These are phyloP conservation scores for Mylabris phalerata DNA, from an alignment of 1,140 invertebrate species.

Conservation along the genomic window DNA sequence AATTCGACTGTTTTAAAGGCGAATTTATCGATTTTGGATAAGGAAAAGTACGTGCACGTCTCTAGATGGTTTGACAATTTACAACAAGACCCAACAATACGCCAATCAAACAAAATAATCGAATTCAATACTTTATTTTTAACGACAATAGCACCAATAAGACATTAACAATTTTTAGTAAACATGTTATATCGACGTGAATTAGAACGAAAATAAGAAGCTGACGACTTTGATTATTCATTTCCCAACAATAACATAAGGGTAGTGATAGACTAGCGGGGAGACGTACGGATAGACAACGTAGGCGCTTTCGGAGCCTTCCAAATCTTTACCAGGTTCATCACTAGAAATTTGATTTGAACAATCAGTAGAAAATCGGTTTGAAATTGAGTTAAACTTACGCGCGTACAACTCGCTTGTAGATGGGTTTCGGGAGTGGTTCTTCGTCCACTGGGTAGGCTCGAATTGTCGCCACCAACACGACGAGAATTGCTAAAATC, in stretches of 20 bases:
- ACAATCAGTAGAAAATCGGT: background rate
- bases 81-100: slow-evolving; percentile 51
- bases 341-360: background rate
- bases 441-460: background rate
- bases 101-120: slow-evolving; percentile 49
- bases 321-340: slow-evolving; percentile 7
- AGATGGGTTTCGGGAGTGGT: background rate
- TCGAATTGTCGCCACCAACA: background rate
- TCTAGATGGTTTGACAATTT: slow-evolving; percentile 62
- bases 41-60: slow-evolving; percentile 54
- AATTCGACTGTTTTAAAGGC: slow-evolving; percentile 37
- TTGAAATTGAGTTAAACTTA: background rate
- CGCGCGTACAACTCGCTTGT: too few species aligned
- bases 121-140: slow-evolving; percentile 52
- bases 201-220: background rate
- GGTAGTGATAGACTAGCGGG: slow-evolving; percentile 14
- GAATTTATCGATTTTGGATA: slow-evolving; percentile 49
- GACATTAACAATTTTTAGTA: slow-evolving; percentile 31
- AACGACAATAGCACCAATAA: slow-evolving; percentile 43
- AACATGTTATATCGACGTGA: background rate
- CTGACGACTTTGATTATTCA: background rate
- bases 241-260: slow-evolving; percentile 10
- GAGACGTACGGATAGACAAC: slow-evolving; percentile 10
- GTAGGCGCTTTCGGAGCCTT: slow-evolving; percentile 13
- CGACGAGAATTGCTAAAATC: background rate